Base-by-base conservation (phyloP, 2,888 invertebrate species). In the Oscheius sp. region DNA sequence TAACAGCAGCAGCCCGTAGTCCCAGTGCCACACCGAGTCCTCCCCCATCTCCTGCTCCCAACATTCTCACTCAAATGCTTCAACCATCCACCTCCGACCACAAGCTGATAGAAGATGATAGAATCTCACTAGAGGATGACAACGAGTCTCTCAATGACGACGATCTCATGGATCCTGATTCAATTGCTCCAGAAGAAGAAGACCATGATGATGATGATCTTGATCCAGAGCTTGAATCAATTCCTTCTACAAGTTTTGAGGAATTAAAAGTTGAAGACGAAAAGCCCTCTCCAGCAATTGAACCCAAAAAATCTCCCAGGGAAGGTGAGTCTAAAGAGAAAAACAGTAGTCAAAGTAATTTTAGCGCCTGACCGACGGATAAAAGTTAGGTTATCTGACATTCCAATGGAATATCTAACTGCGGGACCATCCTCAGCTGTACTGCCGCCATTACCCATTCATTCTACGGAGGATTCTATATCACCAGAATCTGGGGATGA, bases 11-110 rank as follows among this genome's bases (percentile, higher is more conserved):
- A 17, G 34, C 17, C 8, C n/a, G 53, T 12, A 65, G 65, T 53
- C 12, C 27, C 29, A 65, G 65, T 25, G 65, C 53, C 2, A 65
- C 53, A 3, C 65, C 65, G 10, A 65, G 65, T 53, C 65, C 65
- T n/a, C 37, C 39, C 42, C 65, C 65, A 17, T 53, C 53, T 5
- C 65, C 65, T 25, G 55, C 42, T 53, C 53, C 65, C 1, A 34
- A 3, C 46, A 48, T n/a, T 15, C 64, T 64, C 17, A 34, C 48
- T 3, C 45, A 45, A 23, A 50, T 64, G 64, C 64, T 64, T 8
- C 48, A 48, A 31, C 48, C 48, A 5, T 64, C 64, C 0, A 64
- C 64, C 10, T 64, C 64, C 5, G 48, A 25, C 3, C 25, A 23
- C 23, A 25, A 23, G 25, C 15, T 37, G 15, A 37, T 37, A 37